phyloP scores from a whole-genome alignment of 2,797 vertebrate genomes.

The Pogonophryne albipinna region DNA sequence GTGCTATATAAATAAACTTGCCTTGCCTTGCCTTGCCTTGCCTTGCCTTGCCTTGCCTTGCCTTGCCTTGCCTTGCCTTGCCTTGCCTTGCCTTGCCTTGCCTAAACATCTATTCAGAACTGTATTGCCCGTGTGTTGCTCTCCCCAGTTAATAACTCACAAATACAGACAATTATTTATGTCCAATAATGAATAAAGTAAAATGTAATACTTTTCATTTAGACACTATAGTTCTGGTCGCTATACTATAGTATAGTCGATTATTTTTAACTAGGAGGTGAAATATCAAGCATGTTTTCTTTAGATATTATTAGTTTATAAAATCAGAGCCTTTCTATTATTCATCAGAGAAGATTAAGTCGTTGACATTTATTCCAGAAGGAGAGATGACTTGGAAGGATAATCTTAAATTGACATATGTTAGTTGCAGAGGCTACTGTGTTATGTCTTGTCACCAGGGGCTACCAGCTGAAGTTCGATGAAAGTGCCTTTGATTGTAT shows the following conservation, averaged over 20 bases:
- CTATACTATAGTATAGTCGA: background rate
- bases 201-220: constrained; percentile 9
- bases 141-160: background rate
- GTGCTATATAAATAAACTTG: too few species aligned
- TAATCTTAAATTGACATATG: constrained; percentile 36
- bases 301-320: constrained; percentile 14
- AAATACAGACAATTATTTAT: background rate
- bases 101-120: constrained; percentile 2
- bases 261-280: background rate
- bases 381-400: constrained; percentile 31
- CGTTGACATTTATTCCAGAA: background rate
- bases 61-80: too few species aligned
- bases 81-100: too few species aligned
- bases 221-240: background rate
- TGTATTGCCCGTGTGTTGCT: constrained; percentile 13
- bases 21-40: too few species aligned
- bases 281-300: constrained; percentile 2
- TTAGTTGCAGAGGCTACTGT: constrained; percentile 21
- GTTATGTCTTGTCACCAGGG: constrained; percentile 26
- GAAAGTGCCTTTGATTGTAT: constrained; percentile 55
- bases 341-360: constrained; percentile 3
- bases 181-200: background rate
- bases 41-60: too few species aligned
- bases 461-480: constrained; percentile 35
- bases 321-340: constrained; percentile 5